These are phyloP conservation scores for Steinernema hermaphroditum DNA, from an alignment of 2,888 invertebrate genomes.

Conservation along the genomic window DNA sequence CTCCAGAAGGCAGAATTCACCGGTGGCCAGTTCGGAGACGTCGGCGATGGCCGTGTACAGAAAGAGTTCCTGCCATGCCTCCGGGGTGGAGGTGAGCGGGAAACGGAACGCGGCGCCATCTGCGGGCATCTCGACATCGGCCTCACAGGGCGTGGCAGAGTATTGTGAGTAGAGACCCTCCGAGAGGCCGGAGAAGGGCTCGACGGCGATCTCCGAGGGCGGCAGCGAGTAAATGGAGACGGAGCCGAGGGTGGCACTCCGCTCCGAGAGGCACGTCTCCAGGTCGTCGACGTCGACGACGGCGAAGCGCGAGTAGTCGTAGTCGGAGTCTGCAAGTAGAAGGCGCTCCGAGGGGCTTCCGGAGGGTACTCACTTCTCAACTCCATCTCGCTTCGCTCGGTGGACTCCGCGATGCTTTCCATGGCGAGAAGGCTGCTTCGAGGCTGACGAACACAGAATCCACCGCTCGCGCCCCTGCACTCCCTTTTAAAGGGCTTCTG, in stretches of 20 bases:
- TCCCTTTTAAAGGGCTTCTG: slow-evolving; percentile 11
- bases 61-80: not conserved
- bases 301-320: slow-evolving; percentile 18
- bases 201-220: slow-evolving; percentile 9
- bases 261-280: slow-evolving; percentile 4
- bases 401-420: not conserved
- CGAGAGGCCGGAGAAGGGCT: not conserved
- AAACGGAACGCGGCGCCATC: not conserved
- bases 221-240: slow-evolving; percentile 15
- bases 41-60: not conserved
- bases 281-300: not conserved
- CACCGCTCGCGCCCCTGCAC: too few species aligned
- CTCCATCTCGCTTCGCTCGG: not conserved
- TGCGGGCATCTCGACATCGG: slow-evolving; percentile 25
- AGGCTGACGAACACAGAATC: slow-evolving; percentile 10
- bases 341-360: not conserved
- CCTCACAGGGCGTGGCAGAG: not conserved
- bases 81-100: not conserved
- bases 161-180: not conserved
- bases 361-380: slow-evolving; percentile 2
- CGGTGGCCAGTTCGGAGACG: not conserved
- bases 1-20: not conserved
- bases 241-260: not conserved
- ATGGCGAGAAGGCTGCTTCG: not conserved
- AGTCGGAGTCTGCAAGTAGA: not conserved